These are phyloP conservation scores for Okapia johnstoni DNA, from an alignment of 2,113 vertebrate species.

Conservation along the genomic window DNA sequence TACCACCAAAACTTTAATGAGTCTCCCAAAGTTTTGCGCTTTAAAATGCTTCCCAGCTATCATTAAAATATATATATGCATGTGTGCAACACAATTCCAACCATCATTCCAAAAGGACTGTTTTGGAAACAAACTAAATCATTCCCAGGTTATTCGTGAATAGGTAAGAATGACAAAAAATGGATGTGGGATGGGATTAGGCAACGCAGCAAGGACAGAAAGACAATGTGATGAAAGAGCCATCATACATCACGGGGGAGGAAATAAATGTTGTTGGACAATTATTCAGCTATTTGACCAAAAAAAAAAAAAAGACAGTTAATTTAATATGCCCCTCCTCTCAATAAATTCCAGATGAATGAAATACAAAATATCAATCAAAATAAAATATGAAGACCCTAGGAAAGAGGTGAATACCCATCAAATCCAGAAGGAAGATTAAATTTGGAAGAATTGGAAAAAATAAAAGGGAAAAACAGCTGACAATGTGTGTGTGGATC, in stretches of 20 bases:
- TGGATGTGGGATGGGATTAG: not conserved
- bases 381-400: not conserved
- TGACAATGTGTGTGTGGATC: not conserved
- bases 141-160: not conserved
- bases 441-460: not conserved
- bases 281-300: not conserved
- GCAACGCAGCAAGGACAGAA: not conserved
- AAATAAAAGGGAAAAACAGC: not conserved
- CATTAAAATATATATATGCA: not conserved
- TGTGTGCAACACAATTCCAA: not conserved
- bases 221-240: not conserved
- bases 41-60: not conserved
- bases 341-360: not conserved
- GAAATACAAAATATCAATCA: not conserved
- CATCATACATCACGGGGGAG: not conserved
- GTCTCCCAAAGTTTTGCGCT: not conserved
- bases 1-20: not conserved
- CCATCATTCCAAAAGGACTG: not conserved
- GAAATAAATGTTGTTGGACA: not conserved
- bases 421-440: not conserved
- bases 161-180: not conserved
- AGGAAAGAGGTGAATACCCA: not conserved
- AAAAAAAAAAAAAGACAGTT: not conserved
- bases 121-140: not conserved
- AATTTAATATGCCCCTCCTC: not conserved